Conservation (phyloP, 2,113 vertebrate species). For the Smithornis capensis region DNA sequence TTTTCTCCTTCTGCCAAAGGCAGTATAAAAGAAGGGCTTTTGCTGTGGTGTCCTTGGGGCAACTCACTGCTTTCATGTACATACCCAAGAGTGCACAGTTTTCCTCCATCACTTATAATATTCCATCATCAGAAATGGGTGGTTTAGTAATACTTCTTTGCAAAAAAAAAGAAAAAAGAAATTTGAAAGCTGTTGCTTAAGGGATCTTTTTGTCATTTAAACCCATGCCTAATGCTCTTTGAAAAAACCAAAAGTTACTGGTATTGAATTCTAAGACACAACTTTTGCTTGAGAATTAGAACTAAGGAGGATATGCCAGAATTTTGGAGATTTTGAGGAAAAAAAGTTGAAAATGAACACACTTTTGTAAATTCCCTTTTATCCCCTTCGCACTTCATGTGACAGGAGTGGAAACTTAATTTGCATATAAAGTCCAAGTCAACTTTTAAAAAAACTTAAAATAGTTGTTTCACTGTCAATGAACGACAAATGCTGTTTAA, state of each 20-base stretch:
- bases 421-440: background rate
- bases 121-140: background rate
- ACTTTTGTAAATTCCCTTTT: background rate
- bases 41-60: background rate
- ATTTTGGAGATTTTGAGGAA: background rate
- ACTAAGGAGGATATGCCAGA: background rate
- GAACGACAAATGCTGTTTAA: background rate
- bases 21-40: background rate
- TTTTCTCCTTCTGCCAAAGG: background rate
- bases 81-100: background rate
- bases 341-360: background rate
- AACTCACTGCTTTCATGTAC: background rate
- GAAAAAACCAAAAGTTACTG: background rate
- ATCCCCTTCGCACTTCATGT: background rate
- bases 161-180: background rate
- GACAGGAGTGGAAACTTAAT: background rate
- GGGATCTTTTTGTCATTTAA: background rate
- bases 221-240: background rate
- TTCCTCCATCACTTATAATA: background rate
- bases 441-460: background rate
- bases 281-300: background rate
- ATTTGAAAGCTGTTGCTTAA: background rate
- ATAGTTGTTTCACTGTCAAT: background rate
- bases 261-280: background rate
- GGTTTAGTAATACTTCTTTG: background rate